phyloP scores from a whole-genome alignment of 2,797 vertebrate genomes.

The Gymnoscopelus microlampas region DNA sequence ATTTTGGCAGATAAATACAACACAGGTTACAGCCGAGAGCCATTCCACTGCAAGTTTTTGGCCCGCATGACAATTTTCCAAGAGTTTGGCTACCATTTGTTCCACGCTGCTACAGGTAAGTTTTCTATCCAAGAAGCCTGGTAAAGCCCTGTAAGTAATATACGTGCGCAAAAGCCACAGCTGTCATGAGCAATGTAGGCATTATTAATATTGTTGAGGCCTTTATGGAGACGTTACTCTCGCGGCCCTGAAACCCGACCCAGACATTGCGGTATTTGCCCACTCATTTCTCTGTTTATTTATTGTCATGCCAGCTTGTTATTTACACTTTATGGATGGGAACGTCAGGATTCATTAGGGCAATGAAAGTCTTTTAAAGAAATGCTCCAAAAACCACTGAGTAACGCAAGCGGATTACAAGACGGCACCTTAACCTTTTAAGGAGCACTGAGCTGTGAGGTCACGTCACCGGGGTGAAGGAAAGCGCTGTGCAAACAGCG shows the following conservation, averaged over 20 bases:
- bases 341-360: constrained; percentile 67
- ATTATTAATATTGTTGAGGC: constrained; percentile 43
- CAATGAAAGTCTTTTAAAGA: constrained; percentile 46
- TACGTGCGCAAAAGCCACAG: constrained; percentile 36
- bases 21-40: constrained; percentile 6
- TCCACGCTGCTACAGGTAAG: constrained; percentile 20
- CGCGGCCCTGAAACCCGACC: constrained; percentile 55
- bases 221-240: constrained; percentile 51
- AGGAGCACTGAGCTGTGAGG: constrained; percentile 31
- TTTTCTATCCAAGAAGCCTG: constrained; percentile 16
- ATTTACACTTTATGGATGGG: constrained; percentile 70
- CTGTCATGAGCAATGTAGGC: constrained; percentile 47
- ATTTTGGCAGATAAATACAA: no score
- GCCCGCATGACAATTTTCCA: constrained; percentile 5
- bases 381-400: constrained; percentile 28
- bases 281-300: constrained; percentile 66
- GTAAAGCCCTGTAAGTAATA: constrained; percentile 18
- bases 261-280: constrained; percentile 63
- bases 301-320: constrained; percentile 70
- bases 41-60: constrained; percentile 27
- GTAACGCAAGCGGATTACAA: constrained; percentile 38
- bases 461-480: constrained; percentile 29
- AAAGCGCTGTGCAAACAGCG: constrained; percentile 52
- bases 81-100: constrained; percentile 9
- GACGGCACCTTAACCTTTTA: constrained; percentile 29